Evolutionary conservation across 2,888 invertebrate species (phyloP), one percentile per base, ranked within the genome.

Genomic region (Venusia cambrica): DNA sequence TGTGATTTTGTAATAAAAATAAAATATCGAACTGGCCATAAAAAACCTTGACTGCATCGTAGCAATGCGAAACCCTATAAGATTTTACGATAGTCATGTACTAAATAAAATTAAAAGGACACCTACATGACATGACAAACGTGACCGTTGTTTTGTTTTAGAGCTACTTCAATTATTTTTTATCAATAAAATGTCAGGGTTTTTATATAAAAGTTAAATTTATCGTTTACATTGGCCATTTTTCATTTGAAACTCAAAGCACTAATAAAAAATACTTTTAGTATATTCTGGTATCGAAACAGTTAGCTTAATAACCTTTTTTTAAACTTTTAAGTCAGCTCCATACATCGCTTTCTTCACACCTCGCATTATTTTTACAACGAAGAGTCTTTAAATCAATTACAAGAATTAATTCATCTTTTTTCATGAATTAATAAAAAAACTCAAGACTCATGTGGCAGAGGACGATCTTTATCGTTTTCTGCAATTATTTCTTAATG

Each of bases 181-280:
- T 21, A 21, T 29, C 28, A 37, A 29, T 21, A 7, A 40, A 44
- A 45, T 37, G 45, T 38, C 40, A 44, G 40, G 39, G 44, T 28
- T 36, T 26, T 15, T 25, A 43, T 22, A 33, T 18, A 25, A 38
- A 38, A n/a, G n/a, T n/a, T n/a, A n/a, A n/a, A n/a, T n/a, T n/a
- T n/a, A n/a, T n/a, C n/a, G n/a, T n/a, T n/a, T n/a, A n/a, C n/a
- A n/a, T n/a, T n/a, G n/a, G n/a, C n/a, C n/a, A n/a, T n/a, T n/a
- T n/a, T n/a, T n/a, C n/a, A n/a, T n/a, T n/a, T n/a, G n/a, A n/a
- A n/a, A n/a, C n/a, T n/a, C n/a, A n/a, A 20, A 20, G 7, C 20
- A 11, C 8, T 25, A 14, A 18, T 16, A 19, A 16, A 26, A 6
- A 13, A 9, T 5, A 5, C 9, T 15, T 9, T 5, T 9, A 21